These are phyloP conservation scores for Drosophila lacicola DNA, from an alignment of 2,888 invertebrate species.

Conservation along the genomic window DNA sequence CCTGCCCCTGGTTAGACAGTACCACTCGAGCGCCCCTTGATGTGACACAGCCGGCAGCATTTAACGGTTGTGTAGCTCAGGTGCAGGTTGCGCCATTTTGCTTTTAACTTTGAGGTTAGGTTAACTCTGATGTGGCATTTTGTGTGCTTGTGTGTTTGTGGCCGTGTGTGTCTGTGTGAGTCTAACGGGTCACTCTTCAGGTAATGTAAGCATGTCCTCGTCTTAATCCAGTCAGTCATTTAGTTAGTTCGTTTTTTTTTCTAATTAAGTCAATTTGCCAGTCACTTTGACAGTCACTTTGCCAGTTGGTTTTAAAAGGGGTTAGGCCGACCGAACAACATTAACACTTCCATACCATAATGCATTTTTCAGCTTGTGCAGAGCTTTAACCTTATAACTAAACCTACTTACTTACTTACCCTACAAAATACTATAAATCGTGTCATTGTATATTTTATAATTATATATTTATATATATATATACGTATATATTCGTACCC, in stretches of 20 bases:
- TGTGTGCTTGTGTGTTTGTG: background rate
- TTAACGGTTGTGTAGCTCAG: slow-evolving; percentile 42
- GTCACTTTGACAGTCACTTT: slow-evolving; percentile 11
- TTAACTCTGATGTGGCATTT: slow-evolving; percentile 6
- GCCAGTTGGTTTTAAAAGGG: slow-evolving; percentile 1
- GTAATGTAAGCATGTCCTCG: slow-evolving; percentile 43
- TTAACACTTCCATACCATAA: slow-evolving; percentile 24
- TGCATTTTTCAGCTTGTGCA: slow-evolving; percentile 53
- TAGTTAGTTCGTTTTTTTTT: background rate
- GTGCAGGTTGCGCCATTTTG: slow-evolving; percentile 38
- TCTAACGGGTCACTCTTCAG: slow-evolving; percentile 35
- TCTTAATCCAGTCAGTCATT: slow-evolving; percentile 27
- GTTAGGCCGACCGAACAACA: slow-evolving; percentile 24
- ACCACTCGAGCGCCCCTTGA: slow-evolving; percentile 56
- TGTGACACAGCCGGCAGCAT: slow-evolving; percentile 32
- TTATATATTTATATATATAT: slow-evolving; percentile 29
- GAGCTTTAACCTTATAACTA: slow-evolving; percentile 36
- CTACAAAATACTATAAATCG: slow-evolving; percentile 33
- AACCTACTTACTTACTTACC: background rate
- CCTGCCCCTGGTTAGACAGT: background rate
- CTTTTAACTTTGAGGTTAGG: slow-evolving; percentile 19
- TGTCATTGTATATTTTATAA: slow-evolving; percentile 69
- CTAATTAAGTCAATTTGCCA: slow-evolving; percentile 14
- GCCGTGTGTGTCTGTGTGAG: slow-evolving; percentile 19
- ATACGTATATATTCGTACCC: slow-evolving; percentile 52